Evolutionary conservation across 2,888 invertebrate species (phyloP).

Genomic region (Cantharis rustica): DNA sequence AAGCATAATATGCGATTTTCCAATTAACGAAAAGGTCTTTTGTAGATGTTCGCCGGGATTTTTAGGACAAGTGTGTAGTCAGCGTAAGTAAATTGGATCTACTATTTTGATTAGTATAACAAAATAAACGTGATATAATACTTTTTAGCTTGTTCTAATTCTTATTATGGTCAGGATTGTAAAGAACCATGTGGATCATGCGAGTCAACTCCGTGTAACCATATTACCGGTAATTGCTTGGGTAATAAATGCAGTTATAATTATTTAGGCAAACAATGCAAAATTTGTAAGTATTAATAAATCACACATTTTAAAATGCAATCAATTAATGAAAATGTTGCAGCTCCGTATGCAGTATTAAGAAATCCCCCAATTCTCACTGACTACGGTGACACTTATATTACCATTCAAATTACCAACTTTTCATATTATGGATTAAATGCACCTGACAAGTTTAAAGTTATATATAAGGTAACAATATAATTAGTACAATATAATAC

Average conservation of each 20-base stretch:
- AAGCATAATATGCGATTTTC: conserved; percentile 29
- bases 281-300: conserved; percentile 6
- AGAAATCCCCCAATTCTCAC: conserved; percentile 10
- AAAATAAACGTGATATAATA: neutral
- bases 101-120: neutral
- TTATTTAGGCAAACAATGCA: conserved; percentile 3
- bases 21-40: neutral
- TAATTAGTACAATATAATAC: no score
- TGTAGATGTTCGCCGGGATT: conserved; percentile 39
- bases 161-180: conserved; percentile 16
- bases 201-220: neutral
- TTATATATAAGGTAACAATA: neutral
- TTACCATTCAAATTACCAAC: conserved; percentile 12
- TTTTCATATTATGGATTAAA: conserved; percentile 3
- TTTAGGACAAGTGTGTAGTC: conserved; percentile 19
- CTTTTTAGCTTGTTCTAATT: conserved; percentile 8
- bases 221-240: conserved; percentile 7
- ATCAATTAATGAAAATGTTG: neutral
- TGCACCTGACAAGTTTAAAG: neutral
- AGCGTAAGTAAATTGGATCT: neutral
- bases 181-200: conserved; percentile 15
- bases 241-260: neutral
- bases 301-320: neutral
- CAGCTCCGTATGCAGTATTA: conserved; percentile 16
- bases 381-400: neutral